Evolutionary conservation across 2,797 vertebrate species (phyloP), one percentile per base, ranked within the genome.

Genomic region (Phylloscopus collybita): DNA sequence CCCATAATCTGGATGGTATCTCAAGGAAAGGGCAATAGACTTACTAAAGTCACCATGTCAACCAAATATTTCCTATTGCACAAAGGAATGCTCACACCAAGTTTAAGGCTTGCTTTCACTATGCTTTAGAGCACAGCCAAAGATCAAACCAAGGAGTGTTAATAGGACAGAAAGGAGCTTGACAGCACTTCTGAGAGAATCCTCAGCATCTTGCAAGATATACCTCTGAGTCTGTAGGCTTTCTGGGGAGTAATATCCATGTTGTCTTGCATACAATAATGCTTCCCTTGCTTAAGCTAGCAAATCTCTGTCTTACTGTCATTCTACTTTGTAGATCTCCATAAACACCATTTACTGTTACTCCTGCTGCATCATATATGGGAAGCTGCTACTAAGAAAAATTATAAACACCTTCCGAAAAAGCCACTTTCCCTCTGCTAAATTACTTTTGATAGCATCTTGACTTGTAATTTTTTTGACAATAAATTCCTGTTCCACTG

Each of bases 401-500:
- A 71, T 27, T 34, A 26, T 21, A 85, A 83, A 38, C 7, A 34
- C 23, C 23, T 67, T 62, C 57, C 79, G 89, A 88, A 92, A 93
- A 69, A 34, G 40, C 29, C 10, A 32, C 16, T 91, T 90, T 66
- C 29, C 60, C 44, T 49, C 57, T 62, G 14, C 6, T 74, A 81
- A 70, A 56, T 84, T 78, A 53, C 21, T 87, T 87, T 76, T 56
- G 51, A 74, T 66, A 70, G 47, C 73, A 93, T 11, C 45, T 71
- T 74, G 54, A 80, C 23, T 61, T 72, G 53, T 14, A 54, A 21
- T 92, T 91, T 66, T 93, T 86, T 88, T 94, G 76, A 84, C 84
- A 88, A 86, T 95, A 91, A 88, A 90, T 95, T 88, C 83, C 91
- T 94, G 50, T 69, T 96, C 94, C 90, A 89, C 54, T 15, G 3